These are phyloP conservation scores for Myrmecophaga tridactyla DNA, from an alignment of 2,113 vertebrate genomes.

Conservation along the genomic window DNA sequence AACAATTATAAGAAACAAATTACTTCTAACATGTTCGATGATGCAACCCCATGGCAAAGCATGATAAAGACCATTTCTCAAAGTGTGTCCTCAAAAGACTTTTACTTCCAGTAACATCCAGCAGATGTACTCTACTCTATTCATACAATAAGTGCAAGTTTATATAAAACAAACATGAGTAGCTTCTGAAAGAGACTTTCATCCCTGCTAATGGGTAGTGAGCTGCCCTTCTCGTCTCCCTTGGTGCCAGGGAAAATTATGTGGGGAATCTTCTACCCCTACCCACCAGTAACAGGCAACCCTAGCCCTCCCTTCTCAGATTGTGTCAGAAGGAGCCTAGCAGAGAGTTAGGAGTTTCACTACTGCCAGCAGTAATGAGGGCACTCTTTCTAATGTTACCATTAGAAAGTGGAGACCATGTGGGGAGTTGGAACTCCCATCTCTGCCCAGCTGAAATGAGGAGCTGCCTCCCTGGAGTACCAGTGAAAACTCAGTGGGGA, in stretches of 20 bases:
- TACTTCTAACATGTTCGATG: neutral
- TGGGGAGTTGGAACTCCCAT: neutral
- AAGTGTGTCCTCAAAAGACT: neutral
- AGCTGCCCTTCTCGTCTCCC: neutral
- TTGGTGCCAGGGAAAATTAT: neutral
- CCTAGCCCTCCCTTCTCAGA: too few relatives aligned
- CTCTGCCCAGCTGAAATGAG: neutral
- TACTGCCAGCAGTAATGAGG: neutral
- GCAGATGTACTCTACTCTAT: neutral
- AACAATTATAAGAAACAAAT: neutral
- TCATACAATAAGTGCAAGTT: neutral
- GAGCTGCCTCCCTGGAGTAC: neutral
- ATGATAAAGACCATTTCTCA: neutral
- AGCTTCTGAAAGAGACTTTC: neutral
- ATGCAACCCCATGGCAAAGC: neutral
- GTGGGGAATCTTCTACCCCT: neutral
- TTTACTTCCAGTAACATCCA: neutral
- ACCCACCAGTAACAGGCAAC: too few relatives aligned
- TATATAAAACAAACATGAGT: neutral
- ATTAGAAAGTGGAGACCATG: neutral
- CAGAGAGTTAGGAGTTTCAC: neutral
- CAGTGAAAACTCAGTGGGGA: neutral
- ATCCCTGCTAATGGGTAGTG: neutral
- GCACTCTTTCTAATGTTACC: neutral
- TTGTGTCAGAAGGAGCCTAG: neutral